These are phyloP conservation scores for Zoroaster sp. DNA, from an alignment of 53 echinoderm and acorn worm genomes.

Conservation along the genomic window DNA sequence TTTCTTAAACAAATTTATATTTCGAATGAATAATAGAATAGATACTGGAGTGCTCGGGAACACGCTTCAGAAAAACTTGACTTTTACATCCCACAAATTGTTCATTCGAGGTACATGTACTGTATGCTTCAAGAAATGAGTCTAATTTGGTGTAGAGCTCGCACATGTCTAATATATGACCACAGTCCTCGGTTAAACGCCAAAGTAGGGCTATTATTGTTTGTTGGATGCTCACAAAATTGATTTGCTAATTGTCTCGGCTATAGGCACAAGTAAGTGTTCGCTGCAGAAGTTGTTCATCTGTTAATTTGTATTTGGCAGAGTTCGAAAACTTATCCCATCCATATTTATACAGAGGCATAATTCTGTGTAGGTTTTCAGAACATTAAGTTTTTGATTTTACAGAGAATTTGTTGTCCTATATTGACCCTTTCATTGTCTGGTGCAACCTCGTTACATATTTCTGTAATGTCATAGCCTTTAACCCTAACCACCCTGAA, in stretches of 20 bases:
- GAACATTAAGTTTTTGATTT: slow-evolving; percentile 17
- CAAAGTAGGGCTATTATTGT: slow-evolving; percentile 13
- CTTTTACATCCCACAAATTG: neutral
- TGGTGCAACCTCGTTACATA: neutral
- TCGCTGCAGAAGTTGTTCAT: slow-evolving; percentile 33
- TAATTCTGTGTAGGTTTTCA: neutral
- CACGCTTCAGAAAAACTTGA: slow-evolving; percentile 1
- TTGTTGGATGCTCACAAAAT: too few relatives aligned
- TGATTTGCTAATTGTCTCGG: slow-evolving; percentile 12
- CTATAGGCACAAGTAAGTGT: slow-evolving; percentile 12
- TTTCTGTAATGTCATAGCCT: neutral
- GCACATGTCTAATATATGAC: slow-evolving; percentile 36
- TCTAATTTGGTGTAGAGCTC: neutral
- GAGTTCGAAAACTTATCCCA: slow-evolving; percentile 22
- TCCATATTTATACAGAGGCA: slow-evolving; percentile 22
- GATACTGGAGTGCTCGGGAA: too few relatives aligned
- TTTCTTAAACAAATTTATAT: too few relatives aligned
- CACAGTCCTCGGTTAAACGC: neutral
- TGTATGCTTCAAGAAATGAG: neutral
- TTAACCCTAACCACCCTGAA: too few relatives aligned
- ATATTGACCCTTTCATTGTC: slow-evolving; percentile 2
- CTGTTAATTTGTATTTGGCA: neutral
- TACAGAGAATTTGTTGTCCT: neutral
- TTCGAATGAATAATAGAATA: too few relatives aligned
- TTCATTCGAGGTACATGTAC: neutral